These are phyloP conservation scores for Ctenopoma multispine DNA, from an alignment of 2,797 vertebrate genomes.

Conservation along the genomic window DNA sequence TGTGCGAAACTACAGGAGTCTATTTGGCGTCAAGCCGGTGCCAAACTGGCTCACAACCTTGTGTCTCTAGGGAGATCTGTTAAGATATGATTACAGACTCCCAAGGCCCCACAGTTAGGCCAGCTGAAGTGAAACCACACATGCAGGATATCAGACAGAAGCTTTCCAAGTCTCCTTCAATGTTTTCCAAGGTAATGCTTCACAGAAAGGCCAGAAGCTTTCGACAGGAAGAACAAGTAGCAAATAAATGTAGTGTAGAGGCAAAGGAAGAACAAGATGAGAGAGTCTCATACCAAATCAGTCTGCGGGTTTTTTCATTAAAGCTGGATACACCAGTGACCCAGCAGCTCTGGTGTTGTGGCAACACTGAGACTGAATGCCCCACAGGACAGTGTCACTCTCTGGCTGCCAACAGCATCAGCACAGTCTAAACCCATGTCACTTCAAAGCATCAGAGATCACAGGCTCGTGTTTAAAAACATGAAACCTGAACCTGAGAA, in stretches of 20 bases:
- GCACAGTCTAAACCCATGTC: constrained; percentile 47
- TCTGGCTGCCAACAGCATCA: constrained; percentile 46
- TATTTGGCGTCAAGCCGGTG: constrained; percentile 54
- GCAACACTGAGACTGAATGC: constrained; percentile 54
- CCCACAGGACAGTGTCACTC: constrained; percentile 30
- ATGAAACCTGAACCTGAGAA: constrained; percentile 71
- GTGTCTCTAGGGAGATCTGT: constrained; percentile 66
- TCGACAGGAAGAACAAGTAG: constrained; percentile 38
- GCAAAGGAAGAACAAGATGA: constrained; percentile 21
- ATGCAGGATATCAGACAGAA: constrained; percentile 46
- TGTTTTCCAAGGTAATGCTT: constrained; percentile 37
- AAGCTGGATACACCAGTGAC: constrained; percentile 39
- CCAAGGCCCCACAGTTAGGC: constrained; percentile 42
- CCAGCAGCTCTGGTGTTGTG: constrained; percentile 59
- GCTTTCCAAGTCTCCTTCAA: constrained; percentile 40
- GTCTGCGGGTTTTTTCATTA: constrained; percentile 54
- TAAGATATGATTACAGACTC: constrained; percentile 66
- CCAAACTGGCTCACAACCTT: constrained; percentile 69
- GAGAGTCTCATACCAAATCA: constrained; percentile 32
- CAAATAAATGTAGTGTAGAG: constrained; percentile 29
- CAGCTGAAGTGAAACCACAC: constrained; percentile 65
- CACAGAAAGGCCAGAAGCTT: constrained; percentile 36
- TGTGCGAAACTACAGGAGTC: constrained; percentile 44
- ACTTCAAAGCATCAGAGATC: constrained; percentile 75
- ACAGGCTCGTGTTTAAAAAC: constrained; percentile 68